A percentile compares a stretch with the other conserved stretches of the same genome.
phyloP scores from a whole-genome alignment of 2,113 vertebrate species.

The Sarotherodon lohbergeri region DNA sequence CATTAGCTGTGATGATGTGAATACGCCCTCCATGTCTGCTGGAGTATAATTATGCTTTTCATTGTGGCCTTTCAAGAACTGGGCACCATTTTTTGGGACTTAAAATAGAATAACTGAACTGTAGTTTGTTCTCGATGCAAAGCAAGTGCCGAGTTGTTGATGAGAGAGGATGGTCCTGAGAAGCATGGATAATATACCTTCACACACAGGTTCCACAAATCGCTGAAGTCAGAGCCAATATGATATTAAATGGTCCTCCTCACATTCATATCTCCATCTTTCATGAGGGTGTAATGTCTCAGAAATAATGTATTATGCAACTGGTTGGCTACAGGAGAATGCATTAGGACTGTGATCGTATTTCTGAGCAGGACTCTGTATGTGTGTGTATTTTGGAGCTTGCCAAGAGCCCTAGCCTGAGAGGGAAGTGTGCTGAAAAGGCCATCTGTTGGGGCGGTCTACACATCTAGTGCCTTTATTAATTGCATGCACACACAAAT shows the following conservation, averaged over 20 bases:
- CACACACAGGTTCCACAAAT: not conserved
- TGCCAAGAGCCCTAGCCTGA: conserved; percentile 30
- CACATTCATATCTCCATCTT: conserved; percentile 4
- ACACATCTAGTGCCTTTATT: conserved; percentile 16
- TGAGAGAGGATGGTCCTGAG: not conserved
- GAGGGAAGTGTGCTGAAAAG: conserved; percentile 50
- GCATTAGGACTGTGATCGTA: not conserved
- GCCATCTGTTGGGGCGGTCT: conserved; percentile 54
- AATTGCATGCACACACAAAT: not conserved
- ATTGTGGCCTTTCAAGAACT: not conserved
- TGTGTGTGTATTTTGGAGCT: not conserved
- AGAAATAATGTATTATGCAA: conserved; percentile 50
- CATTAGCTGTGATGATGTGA: not conserved
- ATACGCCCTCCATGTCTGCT: not conserved
- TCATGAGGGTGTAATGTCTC: not conserved
- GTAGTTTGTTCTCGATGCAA: not conserved
- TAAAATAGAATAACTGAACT: not conserved
- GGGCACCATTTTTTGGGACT: not conserved
- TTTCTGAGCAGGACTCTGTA: not conserved
- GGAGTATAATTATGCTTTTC: not conserved
- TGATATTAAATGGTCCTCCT: not conserved
- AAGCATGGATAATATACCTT: not conserved
- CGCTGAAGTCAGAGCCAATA: not conserved
- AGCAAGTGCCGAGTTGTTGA: not conserved
- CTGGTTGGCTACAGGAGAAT: conserved; percentile 11